phyloP scores from a whole-genome alignment of 2,113 vertebrate genomes.

The Hydrolagus affinis region DNA sequence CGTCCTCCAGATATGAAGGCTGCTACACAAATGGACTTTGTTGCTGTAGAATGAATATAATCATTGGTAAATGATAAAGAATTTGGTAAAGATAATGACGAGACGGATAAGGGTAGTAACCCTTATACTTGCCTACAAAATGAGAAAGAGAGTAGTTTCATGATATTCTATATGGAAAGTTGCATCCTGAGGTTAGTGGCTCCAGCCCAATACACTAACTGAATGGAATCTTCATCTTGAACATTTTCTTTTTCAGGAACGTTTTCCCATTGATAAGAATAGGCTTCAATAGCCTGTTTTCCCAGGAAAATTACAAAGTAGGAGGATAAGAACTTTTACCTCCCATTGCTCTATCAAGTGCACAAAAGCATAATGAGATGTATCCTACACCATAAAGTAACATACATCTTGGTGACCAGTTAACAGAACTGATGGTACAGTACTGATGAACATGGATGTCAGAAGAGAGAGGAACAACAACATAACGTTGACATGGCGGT shows the following conservation, averaged over 20 bases:
- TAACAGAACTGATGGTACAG: not conserved
- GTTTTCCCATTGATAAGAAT: not conserved
- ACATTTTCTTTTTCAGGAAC: not conserved
- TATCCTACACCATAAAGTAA: not conserved
- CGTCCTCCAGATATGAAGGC: no score
- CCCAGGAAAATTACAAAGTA: not conserved
- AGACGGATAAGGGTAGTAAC: not conserved
- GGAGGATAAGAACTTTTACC: not conserved
- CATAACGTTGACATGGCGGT: no score
- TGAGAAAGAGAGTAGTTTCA: not conserved
- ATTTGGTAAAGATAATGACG: not conserved
- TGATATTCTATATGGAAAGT: not conserved
- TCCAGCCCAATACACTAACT: not conserved
- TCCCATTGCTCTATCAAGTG: not conserved
- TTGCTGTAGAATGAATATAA: not conserved
- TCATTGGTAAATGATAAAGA: not conserved
- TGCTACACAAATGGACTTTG: no score
- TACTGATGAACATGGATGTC: not conserved
- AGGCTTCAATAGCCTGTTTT: not conserved
- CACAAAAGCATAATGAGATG: not conserved
- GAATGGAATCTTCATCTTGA: not conserved
- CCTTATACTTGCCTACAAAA: not conserved
- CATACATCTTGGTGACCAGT: not conserved
- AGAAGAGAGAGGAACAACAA: not conserved
- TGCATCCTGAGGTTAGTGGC: not conserved